Percentiles rank a stretch among this genome's conserved stretches.
Conservation (phyloP, 2,797 vertebrate species). For the Catharus ustulatus region DNA sequence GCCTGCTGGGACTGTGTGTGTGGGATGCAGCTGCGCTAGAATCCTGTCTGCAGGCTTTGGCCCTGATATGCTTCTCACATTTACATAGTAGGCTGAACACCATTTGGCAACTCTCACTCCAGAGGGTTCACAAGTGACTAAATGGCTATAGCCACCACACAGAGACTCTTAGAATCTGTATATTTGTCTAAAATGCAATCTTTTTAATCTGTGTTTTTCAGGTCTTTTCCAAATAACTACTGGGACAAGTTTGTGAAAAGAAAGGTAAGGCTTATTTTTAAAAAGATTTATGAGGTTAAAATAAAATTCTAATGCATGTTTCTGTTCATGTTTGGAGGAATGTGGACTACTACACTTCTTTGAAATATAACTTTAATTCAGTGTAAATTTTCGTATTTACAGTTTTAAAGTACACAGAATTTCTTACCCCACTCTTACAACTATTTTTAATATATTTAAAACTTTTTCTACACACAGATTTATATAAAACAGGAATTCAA, state of each 20-base stretch:
- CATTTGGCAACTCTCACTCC: not conserved
- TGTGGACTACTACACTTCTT: not conserved
- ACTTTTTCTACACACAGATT: not conserved
- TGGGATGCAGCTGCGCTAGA: not conserved
- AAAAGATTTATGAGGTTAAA: not conserved
- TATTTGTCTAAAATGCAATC: not conserved
- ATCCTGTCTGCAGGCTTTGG: not conserved
- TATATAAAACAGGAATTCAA: not conserved
- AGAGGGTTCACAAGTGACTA: not conserved
- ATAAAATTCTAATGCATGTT: not conserved
- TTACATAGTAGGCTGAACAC: not conserved
- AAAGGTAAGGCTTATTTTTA: constrained; percentile 72
- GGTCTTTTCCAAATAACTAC: constrained; percentile 96
- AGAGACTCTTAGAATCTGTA: not conserved
- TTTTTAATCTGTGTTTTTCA: constrained; percentile 69
- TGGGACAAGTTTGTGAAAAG: constrained; percentile 91
- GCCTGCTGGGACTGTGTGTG: not conserved
- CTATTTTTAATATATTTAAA: not conserved
- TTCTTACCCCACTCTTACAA: not conserved
- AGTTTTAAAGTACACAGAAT: not conserved
- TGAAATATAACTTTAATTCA: not conserved
- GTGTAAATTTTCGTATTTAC: not conserved
- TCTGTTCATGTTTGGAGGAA: not conserved
- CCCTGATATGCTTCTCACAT: not conserved
- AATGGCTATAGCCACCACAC: not conserved